Evolutionary conservation across 2,797 vertebrate species (phyloP), one percentile per base, ranked within the genome.

Genomic region (Cossypha dichroa): DNA sequence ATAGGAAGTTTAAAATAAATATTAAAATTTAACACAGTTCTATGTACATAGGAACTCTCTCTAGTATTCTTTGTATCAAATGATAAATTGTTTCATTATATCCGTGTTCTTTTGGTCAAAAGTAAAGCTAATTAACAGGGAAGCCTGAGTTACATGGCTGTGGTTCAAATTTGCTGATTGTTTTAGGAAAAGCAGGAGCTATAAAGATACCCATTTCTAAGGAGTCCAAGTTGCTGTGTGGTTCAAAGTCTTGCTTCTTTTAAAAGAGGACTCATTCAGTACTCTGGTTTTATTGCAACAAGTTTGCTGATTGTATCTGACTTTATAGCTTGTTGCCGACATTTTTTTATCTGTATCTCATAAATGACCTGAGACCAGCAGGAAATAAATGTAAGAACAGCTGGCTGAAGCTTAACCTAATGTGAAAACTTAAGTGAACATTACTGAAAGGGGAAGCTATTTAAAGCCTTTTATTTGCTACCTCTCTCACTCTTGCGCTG

Each of bases 391-490:
- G 0, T 63, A 76, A 76, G 63, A 85, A 38, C 69, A 96, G 51
- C 52, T 82, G 84, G 11, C 84, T 87, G 41, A 93, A 79, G 67
- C 45, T 91, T 79, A 67, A 77, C 72, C 81, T 82, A 36, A 75
- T 58, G 26, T 74, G 56, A 80, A 90, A 85, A 54, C 60, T 66
- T 52, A 60, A 82, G 51, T 81, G 91, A 75, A 18, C 36, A 9
- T 90, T 89, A 55, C n/a, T 82, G 77, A 52, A 80, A 84, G 31
- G 4, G 55, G 67, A 91, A 91, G 74, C 55, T 79, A 33, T 78
- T 90, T 87, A 87, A 96, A 93, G 59, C 40, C 26, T 89, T 91
- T 51, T 66, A 31, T 87, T 89, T 92, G 70, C 63, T 76, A 13
- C 43, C 52, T 91, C 84, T 91, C 62, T 94, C 45, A 6, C 70